Evolutionary conservation across 1,140 invertebrate species (phyloP).

Genomic region (Cecropterus lyciades): DNA sequence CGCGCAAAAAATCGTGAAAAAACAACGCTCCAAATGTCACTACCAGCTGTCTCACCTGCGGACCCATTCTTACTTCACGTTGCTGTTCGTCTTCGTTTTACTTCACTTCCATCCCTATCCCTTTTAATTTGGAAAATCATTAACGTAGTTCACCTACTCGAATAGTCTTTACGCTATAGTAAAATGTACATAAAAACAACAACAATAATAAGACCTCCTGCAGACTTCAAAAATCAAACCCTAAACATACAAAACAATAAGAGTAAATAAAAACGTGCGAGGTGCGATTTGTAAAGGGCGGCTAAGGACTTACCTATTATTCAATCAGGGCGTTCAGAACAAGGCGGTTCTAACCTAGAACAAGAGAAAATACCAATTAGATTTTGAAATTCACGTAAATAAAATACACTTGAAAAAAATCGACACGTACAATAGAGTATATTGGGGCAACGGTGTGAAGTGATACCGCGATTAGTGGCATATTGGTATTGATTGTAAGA

Average conservation of each 20-base stretch:
- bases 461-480: conserved; percentile 51
- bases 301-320: conserved; percentile 61
- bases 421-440: conserved; percentile 43
- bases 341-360: conserved; percentile 61
- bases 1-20: conserved; percentile 64
- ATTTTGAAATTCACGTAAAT: conserved; percentile 18
- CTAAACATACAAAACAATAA: conserved; percentile 7
- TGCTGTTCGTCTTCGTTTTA: conserved; percentile 8
- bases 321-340: conserved; percentile 48
- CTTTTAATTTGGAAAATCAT: conserved; percentile 5
- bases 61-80: conserved; percentile 38
- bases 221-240: neutral
- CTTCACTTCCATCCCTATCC: conserved; percentile 12
- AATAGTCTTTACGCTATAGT: neutral
- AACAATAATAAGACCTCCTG: conserved; percentile 6
- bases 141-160: conserved; percentile 2
- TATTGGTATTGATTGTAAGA: conserved; percentile 33
- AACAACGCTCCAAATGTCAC: conserved; percentile 68
- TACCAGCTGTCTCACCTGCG: conserved; percentile 70
- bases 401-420: conserved; percentile 2
- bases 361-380: conserved; percentile 55
- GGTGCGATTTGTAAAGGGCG: conserved; percentile 43
- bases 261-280: conserved; percentile 22
- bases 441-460: conserved; percentile 38
- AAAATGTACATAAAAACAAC: neutral